phyloP scores from a whole-genome alignment of 2,797 vertebrate genomes.

The Phataginus tetradactyla region DNA sequence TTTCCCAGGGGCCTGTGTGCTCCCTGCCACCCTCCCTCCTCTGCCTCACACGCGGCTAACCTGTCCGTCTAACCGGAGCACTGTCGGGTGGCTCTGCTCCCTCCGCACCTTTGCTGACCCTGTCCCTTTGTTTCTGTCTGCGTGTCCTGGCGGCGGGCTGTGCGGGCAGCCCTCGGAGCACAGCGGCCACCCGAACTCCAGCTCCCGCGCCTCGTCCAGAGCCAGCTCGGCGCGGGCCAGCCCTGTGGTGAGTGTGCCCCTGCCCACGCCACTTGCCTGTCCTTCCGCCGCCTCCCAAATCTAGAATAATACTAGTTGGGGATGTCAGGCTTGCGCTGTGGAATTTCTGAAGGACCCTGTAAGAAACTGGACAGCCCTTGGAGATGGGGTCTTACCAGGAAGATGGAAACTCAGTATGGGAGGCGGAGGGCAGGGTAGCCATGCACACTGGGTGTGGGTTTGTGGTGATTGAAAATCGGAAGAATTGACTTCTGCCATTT shows the following conservation, averaged over 20 bases:
- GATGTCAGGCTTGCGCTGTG: rapidly evolving
- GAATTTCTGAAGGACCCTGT: neutral
- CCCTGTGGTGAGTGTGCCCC: constrained; percentile 94
- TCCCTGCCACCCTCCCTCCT: neutral
- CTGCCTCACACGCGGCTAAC: neutral
- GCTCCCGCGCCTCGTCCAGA: constrained; percentile 95
- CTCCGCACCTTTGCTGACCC: constrained; percentile 13
- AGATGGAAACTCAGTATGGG: too few relatives aligned
- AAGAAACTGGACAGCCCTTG: rapidly evolving
- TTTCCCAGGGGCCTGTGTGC: rapidly evolving
- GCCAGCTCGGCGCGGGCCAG: constrained; percentile 97
- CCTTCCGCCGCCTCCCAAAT: neutral
- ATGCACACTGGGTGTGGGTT: too few relatives aligned
- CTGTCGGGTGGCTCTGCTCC: neutral
- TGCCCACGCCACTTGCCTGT: neutral
- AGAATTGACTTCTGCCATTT: neutral
- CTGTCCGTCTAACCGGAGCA: rapidly evolving
- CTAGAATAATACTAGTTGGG: rapidly evolving
- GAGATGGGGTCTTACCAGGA: neutral
- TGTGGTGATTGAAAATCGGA: too few relatives aligned
- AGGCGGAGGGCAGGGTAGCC: too few relatives aligned
- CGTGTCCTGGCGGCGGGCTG: constrained; percentile 48
- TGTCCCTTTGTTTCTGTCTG: constrained; percentile 79
- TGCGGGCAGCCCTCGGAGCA: constrained; percentile 92
- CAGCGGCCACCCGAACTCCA: constrained; percentile 91